Evolutionary conservation across 2,113 vertebrate genomes (phyloP).

Genomic region (Campylomormyrus tamandua): DNA sequence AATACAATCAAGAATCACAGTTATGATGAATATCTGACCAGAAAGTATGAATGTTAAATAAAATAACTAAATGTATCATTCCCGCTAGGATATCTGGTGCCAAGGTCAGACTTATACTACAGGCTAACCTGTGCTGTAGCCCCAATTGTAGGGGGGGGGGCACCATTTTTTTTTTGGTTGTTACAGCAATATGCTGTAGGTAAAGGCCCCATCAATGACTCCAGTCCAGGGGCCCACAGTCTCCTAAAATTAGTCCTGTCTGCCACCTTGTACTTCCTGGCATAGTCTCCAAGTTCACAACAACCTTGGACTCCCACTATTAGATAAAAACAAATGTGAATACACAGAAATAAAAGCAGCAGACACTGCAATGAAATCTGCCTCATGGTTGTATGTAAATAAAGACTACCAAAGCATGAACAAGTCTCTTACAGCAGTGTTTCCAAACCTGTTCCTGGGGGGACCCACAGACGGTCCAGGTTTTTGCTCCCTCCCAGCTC

Average conservation of each 20-base stretch:
- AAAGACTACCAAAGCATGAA: neutral
- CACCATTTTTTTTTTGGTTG: neutral
- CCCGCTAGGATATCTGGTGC: neutral
- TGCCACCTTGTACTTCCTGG: neutral
- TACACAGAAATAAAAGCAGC: neutral
- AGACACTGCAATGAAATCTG: neutral
- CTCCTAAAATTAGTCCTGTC: neutral
- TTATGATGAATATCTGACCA: neutral
- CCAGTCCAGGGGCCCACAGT: neutral
- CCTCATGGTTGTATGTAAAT: neutral
- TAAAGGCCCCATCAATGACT: neutral
- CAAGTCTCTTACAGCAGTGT: neutral
- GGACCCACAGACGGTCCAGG: no score
- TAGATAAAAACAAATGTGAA: neutral
- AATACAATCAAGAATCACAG: neutral
- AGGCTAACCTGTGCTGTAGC: neutral
- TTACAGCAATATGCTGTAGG: neutral
- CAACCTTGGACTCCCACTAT: neutral
- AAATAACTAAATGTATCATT: neutral
- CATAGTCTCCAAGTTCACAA: neutral
- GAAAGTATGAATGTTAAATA: neutral
- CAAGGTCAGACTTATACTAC: neutral
- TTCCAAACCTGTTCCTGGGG: no score
- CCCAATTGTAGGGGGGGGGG: neutral
- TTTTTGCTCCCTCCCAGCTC: no score